Evolutionary conservation across 2,113 vertebrate species (phyloP).

Genomic region (Urocynchramus pylzowi): DNA sequence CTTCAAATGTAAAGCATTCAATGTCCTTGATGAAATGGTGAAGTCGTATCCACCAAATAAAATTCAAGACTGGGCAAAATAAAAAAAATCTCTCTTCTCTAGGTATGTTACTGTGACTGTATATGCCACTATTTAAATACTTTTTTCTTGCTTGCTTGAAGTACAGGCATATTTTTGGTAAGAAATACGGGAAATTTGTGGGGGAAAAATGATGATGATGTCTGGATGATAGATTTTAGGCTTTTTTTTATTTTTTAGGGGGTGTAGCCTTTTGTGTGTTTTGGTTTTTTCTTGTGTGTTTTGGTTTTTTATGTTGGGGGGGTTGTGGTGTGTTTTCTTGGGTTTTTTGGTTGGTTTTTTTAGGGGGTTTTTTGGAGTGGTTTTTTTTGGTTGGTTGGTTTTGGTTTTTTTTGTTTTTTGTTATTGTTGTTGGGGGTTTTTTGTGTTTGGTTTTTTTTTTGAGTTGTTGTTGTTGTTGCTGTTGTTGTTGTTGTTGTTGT

Average conservation of each 20-base stretch:
- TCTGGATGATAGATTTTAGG: not conserved
- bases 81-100: not conserved
- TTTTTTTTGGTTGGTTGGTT: too few relatives aligned
- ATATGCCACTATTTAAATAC: not conserved
- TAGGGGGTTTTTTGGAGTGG: not conserved
- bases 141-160: not conserved
- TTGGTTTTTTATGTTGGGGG: not conserved
- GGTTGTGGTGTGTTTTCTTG: not conserved
- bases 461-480: too few relatives aligned
- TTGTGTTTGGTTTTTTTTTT: too few relatives aligned
- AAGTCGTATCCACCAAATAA: not conserved
- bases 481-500: too few relatives aligned
- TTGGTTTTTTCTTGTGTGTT: too few relatives aligned
- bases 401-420: too few relatives aligned
- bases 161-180: not conserved
- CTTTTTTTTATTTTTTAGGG: rapidly evolving
- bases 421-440: not conserved
- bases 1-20: not conserved
- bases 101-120: not conserved
- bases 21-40: not conserved
- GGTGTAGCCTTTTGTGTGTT: not conserved
- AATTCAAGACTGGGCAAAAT: not conserved
- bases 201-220: rapidly evolving
- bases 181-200: not conserved
- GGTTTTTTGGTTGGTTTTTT: too few relatives aligned